A percentile compares a stretch with the other conserved stretches of the same genome.
Evolutionary conservation across 2,113 vertebrate genomes (phyloP).

Genomic region (Noturus placidus): DNA sequence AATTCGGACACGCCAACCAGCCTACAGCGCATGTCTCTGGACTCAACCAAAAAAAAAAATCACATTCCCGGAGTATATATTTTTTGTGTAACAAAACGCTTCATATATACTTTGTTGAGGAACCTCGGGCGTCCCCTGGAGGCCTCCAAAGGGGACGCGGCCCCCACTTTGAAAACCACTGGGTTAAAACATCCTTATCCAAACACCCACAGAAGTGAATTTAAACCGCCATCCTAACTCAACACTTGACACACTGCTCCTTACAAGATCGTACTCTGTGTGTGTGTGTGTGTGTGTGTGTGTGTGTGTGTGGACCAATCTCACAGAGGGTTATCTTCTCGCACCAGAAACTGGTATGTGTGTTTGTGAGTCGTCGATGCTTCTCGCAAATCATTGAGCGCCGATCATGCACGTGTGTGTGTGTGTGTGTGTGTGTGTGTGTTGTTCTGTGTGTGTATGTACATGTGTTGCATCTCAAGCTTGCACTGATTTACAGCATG

Average conservation of each 20-base stretch:
- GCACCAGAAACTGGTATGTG: constrained; percentile 12
- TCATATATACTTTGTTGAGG: too few species aligned
- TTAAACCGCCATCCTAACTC: neutral
- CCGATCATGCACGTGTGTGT: constrained; percentile 10
- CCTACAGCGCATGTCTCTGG: too few species aligned
- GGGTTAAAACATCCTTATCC: constrained; percentile 10
- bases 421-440: constrained; percentile 17
- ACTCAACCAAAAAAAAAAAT: too few species aligned
- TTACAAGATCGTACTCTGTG: neutral
- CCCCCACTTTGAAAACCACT: too few species aligned
- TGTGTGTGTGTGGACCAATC: neutral
- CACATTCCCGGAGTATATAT: too few species aligned
- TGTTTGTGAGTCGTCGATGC: neutral
- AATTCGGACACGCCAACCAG: too few species aligned
- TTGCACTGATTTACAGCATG: constrained; percentile 8
- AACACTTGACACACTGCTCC: constrained; percentile 43
- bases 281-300: constrained; percentile 15
- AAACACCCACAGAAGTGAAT: neutral
- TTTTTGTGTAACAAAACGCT: too few species aligned
- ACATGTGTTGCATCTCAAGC: constrained; percentile 7
- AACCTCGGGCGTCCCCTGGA: too few species aligned
- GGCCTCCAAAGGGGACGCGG: too few species aligned
- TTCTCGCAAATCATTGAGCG: neutral
- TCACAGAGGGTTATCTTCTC: constrained; percentile 27
- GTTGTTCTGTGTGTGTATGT: constrained; percentile 15